phyloP scores from a whole-genome alignment of 2,797 vertebrate species.

The Huso huso region DNA sequence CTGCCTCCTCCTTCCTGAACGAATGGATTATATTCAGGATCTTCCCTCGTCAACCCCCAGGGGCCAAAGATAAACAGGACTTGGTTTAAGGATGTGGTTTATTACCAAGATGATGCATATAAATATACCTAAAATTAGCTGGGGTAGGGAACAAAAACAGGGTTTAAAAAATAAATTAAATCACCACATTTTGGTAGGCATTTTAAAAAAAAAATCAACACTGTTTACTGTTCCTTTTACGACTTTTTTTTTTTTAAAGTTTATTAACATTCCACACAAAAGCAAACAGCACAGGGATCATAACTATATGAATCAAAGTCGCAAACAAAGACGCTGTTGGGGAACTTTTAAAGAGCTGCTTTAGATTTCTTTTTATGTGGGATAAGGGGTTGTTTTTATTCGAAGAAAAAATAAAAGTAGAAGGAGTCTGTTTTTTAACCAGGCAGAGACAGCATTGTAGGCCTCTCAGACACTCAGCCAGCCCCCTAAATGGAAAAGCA shows the following conservation, averaged over 20 bases:
- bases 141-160: not conserved
- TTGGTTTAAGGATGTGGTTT: not conserved
- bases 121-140: not conserved
- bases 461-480: constrained; percentile 25
- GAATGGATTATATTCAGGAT: not conserved
- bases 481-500: constrained; percentile 27
- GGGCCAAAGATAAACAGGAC: not conserved
- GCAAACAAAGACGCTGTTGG: not conserved
- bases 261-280: too few relatives aligned
- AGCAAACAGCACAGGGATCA: not conserved
- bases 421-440: constrained; percentile 7
- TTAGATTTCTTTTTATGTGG: not conserved
- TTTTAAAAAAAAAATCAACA: not conserved
- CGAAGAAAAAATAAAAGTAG: not conserved
- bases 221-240: not conserved
- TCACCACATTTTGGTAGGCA: not conserved
- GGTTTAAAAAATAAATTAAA: not conserved
- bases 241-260: too few relatives aligned
- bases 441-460: constrained; percentile 13
- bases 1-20: too few relatives aligned
- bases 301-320: not conserved
- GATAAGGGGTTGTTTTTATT: not conserved
- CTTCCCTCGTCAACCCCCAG: not conserved
- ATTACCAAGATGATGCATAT: not conserved
- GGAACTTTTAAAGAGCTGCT: not conserved